These are phyloP conservation scores for Amorpha juglandis DNA, from an alignment of 2,888 invertebrate genomes.

Conservation along the genomic window DNA sequence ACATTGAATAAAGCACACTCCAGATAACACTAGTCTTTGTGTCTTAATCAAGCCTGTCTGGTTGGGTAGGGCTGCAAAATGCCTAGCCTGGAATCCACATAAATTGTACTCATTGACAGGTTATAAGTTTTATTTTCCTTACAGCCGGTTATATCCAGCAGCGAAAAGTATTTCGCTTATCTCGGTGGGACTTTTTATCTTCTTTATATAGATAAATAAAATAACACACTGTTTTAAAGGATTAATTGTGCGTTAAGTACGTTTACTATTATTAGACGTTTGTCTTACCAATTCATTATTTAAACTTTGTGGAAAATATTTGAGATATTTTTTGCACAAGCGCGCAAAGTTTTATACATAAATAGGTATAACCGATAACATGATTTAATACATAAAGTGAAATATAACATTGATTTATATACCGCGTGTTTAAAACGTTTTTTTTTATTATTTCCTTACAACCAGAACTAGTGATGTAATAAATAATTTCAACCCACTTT, in stretches of 20 bases:
- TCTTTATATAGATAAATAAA: background rate
- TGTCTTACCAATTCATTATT: no score
- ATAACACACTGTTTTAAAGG: background rate
- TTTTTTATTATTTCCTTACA: no score
- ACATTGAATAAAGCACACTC: constrained; percentile 39
- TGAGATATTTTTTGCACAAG: no score
- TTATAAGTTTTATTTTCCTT: constrained; percentile 19
- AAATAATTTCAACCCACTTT: no score
- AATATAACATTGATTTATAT: no score
- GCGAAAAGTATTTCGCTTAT: constrained; percentile 12
- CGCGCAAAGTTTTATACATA: no score
- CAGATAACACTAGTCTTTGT: constrained; percentile 48
- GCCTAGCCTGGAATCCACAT: constrained; percentile 4
- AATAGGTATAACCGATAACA: no score
- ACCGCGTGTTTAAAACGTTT: no score
- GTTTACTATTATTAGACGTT: background rate
- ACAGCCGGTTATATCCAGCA: constrained; percentile 8
- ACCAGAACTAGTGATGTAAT: no score
- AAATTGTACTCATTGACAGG: constrained; percentile 18
- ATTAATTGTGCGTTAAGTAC: background rate
- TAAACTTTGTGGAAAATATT: no score
- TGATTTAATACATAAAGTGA: no score
- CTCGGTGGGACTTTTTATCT: constrained; percentile 6
- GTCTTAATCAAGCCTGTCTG: constrained; percentile 44
- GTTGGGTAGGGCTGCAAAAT: constrained; percentile 33